phyloP scores from a whole-genome alignment of 2,888 invertebrate species.

The Netelia virgata region DNA sequence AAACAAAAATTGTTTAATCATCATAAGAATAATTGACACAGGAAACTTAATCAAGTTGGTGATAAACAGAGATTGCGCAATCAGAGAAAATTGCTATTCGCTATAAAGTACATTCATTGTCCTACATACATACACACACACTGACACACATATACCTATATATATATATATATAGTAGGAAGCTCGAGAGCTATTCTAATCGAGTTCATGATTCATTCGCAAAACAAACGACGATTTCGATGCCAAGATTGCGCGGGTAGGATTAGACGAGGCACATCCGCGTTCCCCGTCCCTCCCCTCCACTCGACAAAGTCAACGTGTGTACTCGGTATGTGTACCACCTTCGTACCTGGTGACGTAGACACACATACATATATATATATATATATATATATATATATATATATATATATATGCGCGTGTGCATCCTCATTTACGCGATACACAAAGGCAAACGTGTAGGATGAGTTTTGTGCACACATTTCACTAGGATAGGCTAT shows the following conservation, averaged over 20 bases:
- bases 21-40: background rate
- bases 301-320: background rate
- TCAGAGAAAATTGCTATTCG: background rate
- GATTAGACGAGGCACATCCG: slow-evolving; percentile 28
- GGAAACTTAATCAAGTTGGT: slow-evolving; percentile 17
- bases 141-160: background rate
- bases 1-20: background rate
- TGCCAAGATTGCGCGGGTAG: slow-evolving; percentile 35
- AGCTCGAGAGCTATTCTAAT: slow-evolving; percentile 44
- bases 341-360: background rate
- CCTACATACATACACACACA: background rate
- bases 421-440: slow-evolving; percentile 2
- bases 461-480: slow-evolving; percentile 5
- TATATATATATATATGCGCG: background rate
- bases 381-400: background rate
- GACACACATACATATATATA: background rate
- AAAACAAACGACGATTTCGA: slow-evolving; percentile 40
- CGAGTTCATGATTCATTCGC: slow-evolving; percentile 32
- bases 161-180: background rate
- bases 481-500: slow-evolving; percentile 29
- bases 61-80: slow-evolving; percentile 33
- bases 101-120: background rate
- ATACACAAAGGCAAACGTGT: background rate
- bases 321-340: background rate
- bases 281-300: background rate